phyloP scores from a whole-genome alignment of 2,888 invertebrate genomes.

The Mythimna impura region DNA sequence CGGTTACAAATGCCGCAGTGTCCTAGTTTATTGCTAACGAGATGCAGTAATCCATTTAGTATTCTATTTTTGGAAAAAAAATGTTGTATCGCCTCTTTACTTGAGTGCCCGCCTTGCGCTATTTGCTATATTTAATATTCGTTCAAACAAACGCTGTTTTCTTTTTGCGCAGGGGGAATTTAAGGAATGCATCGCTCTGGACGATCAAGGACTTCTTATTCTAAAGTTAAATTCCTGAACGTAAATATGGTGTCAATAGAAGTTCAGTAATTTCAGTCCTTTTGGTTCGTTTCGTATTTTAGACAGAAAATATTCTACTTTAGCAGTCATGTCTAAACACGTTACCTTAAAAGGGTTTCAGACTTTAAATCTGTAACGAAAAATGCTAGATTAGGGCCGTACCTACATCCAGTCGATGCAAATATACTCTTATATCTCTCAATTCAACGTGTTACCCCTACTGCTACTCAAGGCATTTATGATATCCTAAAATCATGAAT shows the following conservation, averaged over 20 bases:
- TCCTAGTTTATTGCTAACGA: conserved; percentile 74
- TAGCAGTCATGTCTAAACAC: neutral
- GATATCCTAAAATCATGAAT: neutral
- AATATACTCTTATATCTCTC: neutral
- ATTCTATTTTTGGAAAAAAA: conserved; percentile 67
- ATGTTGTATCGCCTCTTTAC: conserved; percentile 18
- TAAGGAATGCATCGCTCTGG: neutral
- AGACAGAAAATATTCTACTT: neutral
- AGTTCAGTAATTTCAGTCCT: neutral
- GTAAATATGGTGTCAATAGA: neutral
- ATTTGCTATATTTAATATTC: conserved; percentile 29
- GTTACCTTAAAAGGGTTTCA: neutral
- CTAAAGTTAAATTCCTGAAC: neutral
- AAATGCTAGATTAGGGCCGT: neutral
- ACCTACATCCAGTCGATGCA: neutral
- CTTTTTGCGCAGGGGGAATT: neutral
- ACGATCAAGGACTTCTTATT: neutral
- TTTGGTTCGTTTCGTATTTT: neutral
- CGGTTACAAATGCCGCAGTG: conserved; percentile 78
- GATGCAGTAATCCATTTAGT: conserved; percentile 72
- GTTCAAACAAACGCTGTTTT: conserved; percentile 1
- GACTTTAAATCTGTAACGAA: neutral
- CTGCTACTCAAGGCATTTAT: neutral
- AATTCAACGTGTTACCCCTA: neutral
- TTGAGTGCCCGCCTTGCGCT: conserved; percentile 6